A percentile compares a stretch with the other conserved stretches of the same genome.
Evolutionary conservation across 2,888 invertebrate genomes (phyloP).

Genomic region (Drosophila niveifrons): DNA sequence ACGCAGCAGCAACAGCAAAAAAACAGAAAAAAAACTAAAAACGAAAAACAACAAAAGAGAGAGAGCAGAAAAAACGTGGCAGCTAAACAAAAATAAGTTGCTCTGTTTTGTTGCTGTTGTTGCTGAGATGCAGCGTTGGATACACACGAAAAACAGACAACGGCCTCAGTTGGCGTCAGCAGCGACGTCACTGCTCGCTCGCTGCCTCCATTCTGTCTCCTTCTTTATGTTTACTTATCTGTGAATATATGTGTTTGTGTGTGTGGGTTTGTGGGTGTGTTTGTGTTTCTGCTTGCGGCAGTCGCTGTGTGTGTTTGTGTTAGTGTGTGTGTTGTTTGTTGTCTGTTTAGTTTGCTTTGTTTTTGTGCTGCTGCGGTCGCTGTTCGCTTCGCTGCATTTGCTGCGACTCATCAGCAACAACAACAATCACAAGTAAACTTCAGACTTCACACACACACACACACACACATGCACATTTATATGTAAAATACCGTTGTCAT

Average conservation of each 20-base stretch:
- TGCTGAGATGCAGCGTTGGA: conserved; percentile 57
- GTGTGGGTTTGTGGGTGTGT: conserved; percentile 29
- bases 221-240: conserved; percentile 39
- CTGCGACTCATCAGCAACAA: conserved; percentile 38
- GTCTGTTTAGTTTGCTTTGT: conserved; percentile 48
- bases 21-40: conserved; percentile 32
- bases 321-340: conserved; percentile 44
- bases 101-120: conserved; percentile 47
- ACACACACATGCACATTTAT: neutral
- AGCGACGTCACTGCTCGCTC: conserved; percentile 32
- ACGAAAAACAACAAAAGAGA: conserved; percentile 49
- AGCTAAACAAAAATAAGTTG: conserved; percentile 74
- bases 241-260: conserved; percentile 28
- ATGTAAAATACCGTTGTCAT: conserved; percentile 56
- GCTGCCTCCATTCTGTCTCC: conserved; percentile 67
- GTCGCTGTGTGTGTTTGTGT: conserved; percentile 25
- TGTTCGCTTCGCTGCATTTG: conserved; percentile 55
- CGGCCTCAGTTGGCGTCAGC: conserved; percentile 56
- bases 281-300: conserved; percentile 34
- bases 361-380: conserved; percentile 50
- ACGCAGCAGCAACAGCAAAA: conserved; percentile 28
- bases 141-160: conserved; percentile 69
- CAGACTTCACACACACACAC: conserved; percentile 15
- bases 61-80: conserved; percentile 64
- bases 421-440: conserved; percentile 20